phyloP scores from a whole-genome alignment of 1,140 invertebrate species.

The Euwallacea fornicatus region DNA sequence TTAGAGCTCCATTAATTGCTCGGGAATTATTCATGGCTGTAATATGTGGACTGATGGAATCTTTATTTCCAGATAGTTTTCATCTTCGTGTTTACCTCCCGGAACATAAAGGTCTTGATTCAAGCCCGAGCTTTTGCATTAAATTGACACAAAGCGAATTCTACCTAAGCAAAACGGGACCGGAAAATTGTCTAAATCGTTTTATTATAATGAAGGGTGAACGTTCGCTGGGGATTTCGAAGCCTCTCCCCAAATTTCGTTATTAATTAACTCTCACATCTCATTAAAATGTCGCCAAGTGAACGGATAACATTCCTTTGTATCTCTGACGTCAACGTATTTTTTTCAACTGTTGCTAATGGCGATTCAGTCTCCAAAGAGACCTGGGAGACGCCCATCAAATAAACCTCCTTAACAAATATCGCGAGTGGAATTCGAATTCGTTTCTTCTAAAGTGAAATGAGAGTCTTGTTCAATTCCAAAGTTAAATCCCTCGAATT shows the following conservation, averaged over 20 bases:
- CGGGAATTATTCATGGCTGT: not conserved
- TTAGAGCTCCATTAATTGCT: not conserved
- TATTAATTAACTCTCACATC: constrained; percentile 15
- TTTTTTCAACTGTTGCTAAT: constrained; percentile 1
- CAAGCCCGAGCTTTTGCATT: too few relatives aligned
- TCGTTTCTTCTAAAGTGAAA: constrained; percentile 7
- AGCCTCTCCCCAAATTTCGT: not conserved
- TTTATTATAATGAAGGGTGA: constrained; percentile 17
- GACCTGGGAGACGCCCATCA: not conserved
- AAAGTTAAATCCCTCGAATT: constrained; percentile 21
- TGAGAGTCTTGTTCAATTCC: constrained; percentile 21
- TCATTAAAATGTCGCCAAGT: not conserved
- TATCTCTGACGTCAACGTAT: not conserved
- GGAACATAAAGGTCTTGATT: too few relatives aligned
- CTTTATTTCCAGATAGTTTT: not conserved
- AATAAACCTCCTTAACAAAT: constrained; percentile 10
- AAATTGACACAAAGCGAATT: too few relatives aligned
- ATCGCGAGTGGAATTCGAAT: constrained; percentile 2
- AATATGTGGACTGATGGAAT: constrained; percentile 4
- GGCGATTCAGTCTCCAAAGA: too few relatives aligned
- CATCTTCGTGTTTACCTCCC: too few relatives aligned
- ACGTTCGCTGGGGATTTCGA: constrained; percentile 3
- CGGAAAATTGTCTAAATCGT: constrained; percentile 15
- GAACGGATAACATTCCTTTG: not conserved
- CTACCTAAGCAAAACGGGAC: not conserved